Base-by-base conservation (phyloP, 2,113 vertebrate genomes). In the Ameiurus melas region DNA sequence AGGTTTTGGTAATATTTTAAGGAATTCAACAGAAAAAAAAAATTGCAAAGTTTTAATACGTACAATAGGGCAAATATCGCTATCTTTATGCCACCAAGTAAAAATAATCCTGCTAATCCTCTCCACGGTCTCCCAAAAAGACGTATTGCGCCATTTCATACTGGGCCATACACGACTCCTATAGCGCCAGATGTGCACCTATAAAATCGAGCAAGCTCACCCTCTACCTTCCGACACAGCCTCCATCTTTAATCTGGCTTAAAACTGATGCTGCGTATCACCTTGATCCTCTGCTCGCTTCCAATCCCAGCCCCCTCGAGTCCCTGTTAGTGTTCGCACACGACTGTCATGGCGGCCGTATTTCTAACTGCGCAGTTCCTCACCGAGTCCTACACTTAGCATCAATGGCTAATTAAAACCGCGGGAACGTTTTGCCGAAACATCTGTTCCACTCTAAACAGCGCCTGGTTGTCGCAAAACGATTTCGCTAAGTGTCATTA, bases 331-430 rank as follows among this genome's bases (percentile, higher is more conserved):
- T 33, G 22, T 80, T 47, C 71, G 82, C 66, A 12, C 66, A 20
- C 64, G 80, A 86, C 83, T 62, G 87, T 84, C n/a, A 51, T 8
- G 53, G 53, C 71, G 86, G 88, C 84, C 83, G 53, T 93, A 94
- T 94, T 91, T 94, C 75, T 93, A 88, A 85, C 86, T 5, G 84
- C 81, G 79, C 81, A 83, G 66, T 92, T 93, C 90, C 81, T 87
- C 90, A 86, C 33, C 80, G 78, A 89, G 90, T 92, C 93, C 93
- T 92, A 92, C 89, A 89, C 93, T 94, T 93, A 91, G 92, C 90
- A 93, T 94, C 93, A 93, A 88, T 92, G 92, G 92, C 92, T 94
- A 94, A 95, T 95, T 95, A 95, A 93, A 94, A 92, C 91, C 20
- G 91, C 88, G 83, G 89, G 91, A 93, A 93, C 86, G 43, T 92